A percentile compares a stretch with the other conserved stretches of the same genome.
Conservation (phyloP, 2,888 invertebrate genomes). For the Parnassius glacialis region DNA sequence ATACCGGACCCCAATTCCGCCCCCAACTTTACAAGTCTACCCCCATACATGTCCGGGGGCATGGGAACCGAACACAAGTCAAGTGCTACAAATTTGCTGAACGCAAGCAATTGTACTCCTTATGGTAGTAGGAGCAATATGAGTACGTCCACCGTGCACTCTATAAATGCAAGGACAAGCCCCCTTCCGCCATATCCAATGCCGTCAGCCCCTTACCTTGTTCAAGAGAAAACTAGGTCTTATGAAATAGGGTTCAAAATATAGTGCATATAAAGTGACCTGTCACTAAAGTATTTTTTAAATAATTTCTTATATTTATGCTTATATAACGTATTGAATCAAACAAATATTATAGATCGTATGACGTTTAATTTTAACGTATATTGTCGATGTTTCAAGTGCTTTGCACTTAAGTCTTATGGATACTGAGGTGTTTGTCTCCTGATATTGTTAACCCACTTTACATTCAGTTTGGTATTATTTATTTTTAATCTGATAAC, state of each 20-base stretch:
- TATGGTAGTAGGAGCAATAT: slow-evolving; percentile 2
- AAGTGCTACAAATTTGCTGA: background rate
- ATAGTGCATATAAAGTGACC: background rate
- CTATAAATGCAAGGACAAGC: background rate
- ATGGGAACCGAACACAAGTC: background rate
- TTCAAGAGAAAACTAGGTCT: slow-evolving; percentile 5
- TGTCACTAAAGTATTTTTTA: too few species aligned
- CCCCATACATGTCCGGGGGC: background rate
- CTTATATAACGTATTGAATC: too few species aligned
- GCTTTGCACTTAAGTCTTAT: too few species aligned
- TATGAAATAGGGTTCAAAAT: slow-evolving; percentile 29
- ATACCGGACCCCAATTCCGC: background rate
- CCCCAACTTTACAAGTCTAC: background rate
- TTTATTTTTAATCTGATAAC: too few species aligned
- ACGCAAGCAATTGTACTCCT: background rate
- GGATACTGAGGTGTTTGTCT: too few species aligned
- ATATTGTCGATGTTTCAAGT: too few species aligned
- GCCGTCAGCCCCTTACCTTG: slow-evolving; percentile 10
- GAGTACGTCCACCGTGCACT: background rate
- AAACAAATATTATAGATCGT: too few species aligned
- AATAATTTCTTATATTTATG: too few species aligned
- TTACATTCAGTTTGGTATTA: too few species aligned
- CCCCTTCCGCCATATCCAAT: slow-evolving; percentile 15
- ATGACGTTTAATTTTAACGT: too few species aligned
- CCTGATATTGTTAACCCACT: too few species aligned